Conservation (phyloP, 2,888 invertebrate species). For the Coremacera marginata region DNA sequence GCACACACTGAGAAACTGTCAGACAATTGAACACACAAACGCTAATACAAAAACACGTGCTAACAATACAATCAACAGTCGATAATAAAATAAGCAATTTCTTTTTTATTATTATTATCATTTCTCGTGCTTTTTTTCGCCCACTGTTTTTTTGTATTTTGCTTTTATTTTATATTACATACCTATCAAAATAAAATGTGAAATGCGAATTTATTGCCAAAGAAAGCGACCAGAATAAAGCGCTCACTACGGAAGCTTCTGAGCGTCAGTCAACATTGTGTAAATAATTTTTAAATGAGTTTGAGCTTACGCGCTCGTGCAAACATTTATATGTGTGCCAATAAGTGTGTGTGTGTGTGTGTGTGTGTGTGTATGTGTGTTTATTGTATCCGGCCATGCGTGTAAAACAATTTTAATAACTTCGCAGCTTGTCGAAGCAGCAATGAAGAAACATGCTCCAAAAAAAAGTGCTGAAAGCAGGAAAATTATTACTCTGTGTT, state of each 20-base stretch:
- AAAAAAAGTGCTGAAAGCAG: neutral
- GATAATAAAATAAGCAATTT: conserved; percentile 52
- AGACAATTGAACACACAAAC: neutral
- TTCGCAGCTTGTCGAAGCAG: conserved; percentile 10
- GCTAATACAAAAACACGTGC: conserved; percentile 18
- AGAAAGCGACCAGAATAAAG: neutral
- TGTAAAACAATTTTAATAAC: conserved; percentile 24
- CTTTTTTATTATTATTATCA: neutral
- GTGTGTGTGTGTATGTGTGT: neutral
- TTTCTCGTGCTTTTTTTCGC: neutral
- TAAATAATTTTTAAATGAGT: conserved; percentile 20
- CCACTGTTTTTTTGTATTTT: neutral
- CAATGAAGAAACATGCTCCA: neutral
- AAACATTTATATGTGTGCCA: too few relatives aligned
- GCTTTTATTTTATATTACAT: neutral
- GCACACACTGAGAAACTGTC: neutral
- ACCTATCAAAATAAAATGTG: conserved; percentile 1
- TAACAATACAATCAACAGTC: conserved; percentile 56
- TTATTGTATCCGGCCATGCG: conserved; percentile 6
- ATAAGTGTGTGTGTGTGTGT: too few relatives aligned
- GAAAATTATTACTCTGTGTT: conserved; percentile 8
- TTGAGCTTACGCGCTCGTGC: neutral
- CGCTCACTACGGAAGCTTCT: neutral
- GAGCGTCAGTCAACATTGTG: neutral
- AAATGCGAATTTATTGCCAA: too few relatives aligned